Evolutionary conservation across 2,797 vertebrate genomes (phyloP), one percentile per base, ranked within the genome.

Genomic region (Neostethus bicornis): DNA sequence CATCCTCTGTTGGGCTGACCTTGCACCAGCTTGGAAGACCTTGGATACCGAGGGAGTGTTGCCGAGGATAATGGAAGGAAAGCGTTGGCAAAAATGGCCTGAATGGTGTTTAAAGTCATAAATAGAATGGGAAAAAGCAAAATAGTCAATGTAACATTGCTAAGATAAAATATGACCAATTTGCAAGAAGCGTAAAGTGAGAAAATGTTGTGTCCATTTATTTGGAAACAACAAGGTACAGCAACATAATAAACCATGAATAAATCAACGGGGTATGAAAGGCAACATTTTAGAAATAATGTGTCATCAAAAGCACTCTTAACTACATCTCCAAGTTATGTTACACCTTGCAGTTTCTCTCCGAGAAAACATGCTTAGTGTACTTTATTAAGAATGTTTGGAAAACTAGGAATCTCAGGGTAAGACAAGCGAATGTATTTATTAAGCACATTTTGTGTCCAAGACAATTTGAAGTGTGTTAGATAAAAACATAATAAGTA

Each of bases 21-120:
- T 89, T 89, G 87, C 85, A 85, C 81, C 83, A 88, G 68, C 74
- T 65, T 31, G 28, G 47, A 44, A 77, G 81, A 85, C 83, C 84
- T 88, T 87, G 84, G 77, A 75, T 64, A 66, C 60, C 55, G 50
- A 63, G 56, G 74, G 46, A 75, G 70, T 42, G 72, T 61, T 54
- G 68, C 61, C 63, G 63, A 79, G 72, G 81, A 85, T 82, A 75
- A 73, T 80, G 60, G 77, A 53, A 34, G 51, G 20, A 41, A 56
- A 70, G 63, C 2, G 12, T 55, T 26, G 13, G 54, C 58, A 66
- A 77, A 51, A 71, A 25, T 74, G 24, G 54, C 17, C 24, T 45
- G 29, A 35, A 47, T 7, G 19, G 42, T 31, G 42, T 10, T 48
- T n/a, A n/a, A 48, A 14, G 38, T 49, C 29, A 12, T 11, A 9